phyloP scores from a whole-genome alignment of 2,797 vertebrate genomes.

The Megalops cyprinoides region DNA sequence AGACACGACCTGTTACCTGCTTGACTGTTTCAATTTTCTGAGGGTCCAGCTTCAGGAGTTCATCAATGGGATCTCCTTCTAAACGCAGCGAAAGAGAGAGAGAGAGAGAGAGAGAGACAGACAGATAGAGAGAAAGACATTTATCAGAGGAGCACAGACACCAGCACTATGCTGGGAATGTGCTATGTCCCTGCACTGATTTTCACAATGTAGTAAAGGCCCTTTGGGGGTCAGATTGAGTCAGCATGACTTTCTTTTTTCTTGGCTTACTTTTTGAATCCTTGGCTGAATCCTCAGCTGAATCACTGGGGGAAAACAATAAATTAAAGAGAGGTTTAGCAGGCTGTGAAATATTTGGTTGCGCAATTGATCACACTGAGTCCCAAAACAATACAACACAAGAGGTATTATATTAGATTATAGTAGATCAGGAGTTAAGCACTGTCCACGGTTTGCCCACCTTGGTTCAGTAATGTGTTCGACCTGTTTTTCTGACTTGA shows the following conservation, averaged over 20 bases:
- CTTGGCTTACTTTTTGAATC: constrained; percentile 61
- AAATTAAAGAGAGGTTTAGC: constrained; percentile 22
- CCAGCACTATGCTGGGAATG: constrained; percentile 11
- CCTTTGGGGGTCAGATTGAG: too few species aligned
- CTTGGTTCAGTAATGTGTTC: constrained; percentile 80
- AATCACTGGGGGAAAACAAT: constrained; percentile 42
- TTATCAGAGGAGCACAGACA: neutral
- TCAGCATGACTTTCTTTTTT: constrained; percentile 43
- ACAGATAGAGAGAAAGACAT: constrained; percentile 26
- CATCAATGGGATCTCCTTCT: constrained; percentile 82
- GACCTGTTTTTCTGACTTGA: constrained; percentile 72
- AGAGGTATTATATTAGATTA: neutral
- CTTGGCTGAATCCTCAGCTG: constrained; percentile 42
- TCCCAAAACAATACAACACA: neutral
- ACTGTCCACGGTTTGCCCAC: constrained; percentile 58
- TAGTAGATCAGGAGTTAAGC: neutral
- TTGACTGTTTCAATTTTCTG: constrained; percentile 84
- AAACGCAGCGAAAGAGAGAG: constrained; percentile 47
- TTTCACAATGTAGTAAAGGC: too few species aligned
- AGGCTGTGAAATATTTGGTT: neutral
- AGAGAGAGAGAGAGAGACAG: constrained; percentile 39
- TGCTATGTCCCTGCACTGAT: too few species aligned
- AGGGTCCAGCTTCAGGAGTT: constrained; percentile 80
- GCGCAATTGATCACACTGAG: neutral
- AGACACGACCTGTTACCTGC: constrained; percentile 75